Base-by-base conservation (phyloP, 2,888 invertebrate genomes). In the Exephanes ischioxanthus region DNA sequence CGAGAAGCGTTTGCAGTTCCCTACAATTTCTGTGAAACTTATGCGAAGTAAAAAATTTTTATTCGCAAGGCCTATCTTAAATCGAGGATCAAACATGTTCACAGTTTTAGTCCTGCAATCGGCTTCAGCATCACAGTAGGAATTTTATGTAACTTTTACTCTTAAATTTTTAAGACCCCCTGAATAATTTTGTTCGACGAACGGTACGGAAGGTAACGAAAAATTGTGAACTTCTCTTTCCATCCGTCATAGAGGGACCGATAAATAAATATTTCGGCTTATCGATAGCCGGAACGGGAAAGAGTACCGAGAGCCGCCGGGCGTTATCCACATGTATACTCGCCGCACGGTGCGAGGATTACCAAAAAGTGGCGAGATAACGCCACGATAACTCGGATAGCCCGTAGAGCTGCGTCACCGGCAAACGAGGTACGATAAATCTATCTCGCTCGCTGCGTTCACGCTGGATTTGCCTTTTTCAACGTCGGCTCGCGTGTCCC, bases 391-490 rank as follows among this genome's bases (percentile, higher is more conserved):
- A 82, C 79, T 82, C 79, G 81, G 67, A 55, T 75, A 71, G 77
- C 79, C 63, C 51, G 78, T 58, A 70, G 78, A 70, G 78, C 77
- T 33, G 70, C 85, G 75, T 82, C 78, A 79, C 70, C 26, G 78
- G 75, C 79, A 85, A 85, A 79, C 85, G 82, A 85, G 78, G 48
- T 79, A 76, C 82, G 71, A 85, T 85, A 85, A 85, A 85, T 85
- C 85, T 85, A 76, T 85, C 83, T 70, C 79, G 79, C 63, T 75
- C 37, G 30, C 75, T 45, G 71, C 45, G 58, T 71, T 71, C 48
- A 77, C 76, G 80, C 78, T 75, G 70, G 70, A 71, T 85, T 85
- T 80, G 22, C 66, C 53, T 78, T 79, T 85, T 67, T 78, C 37
- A 70, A 75, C 81, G 75, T 66, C n/a, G 22, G 45, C 55, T 45